These are phyloP conservation scores for Astyanax mexicanus DNA, from an alignment of 2,797 vertebrate genomes.

Conservation along the genomic window DNA sequence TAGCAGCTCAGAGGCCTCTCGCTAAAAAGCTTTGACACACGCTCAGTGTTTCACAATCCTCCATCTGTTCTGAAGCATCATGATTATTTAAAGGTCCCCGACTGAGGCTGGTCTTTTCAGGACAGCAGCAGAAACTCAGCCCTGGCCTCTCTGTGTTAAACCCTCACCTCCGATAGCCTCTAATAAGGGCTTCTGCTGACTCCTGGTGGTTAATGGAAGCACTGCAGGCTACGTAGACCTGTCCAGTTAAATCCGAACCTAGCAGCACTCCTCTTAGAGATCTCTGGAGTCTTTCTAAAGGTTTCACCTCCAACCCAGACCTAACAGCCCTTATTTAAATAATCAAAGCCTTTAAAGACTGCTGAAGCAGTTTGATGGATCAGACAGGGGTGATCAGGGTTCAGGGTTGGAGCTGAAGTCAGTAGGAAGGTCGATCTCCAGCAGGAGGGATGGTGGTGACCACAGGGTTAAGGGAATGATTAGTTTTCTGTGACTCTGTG, in stretches of 20 bases:
- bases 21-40: constrained; percentile 26
- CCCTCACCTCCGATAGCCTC: too few relatives aligned
- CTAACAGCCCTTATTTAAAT: too few relatives aligned
- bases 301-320: too few relatives aligned
- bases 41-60: constrained; percentile 10
- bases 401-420: too few relatives aligned
- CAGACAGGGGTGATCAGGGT: too few relatives aligned
- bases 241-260: background rate
- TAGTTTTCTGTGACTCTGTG: too few relatives aligned
- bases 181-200: constrained; percentile 38
- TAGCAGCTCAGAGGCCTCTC: background rate
- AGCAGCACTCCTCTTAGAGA: too few relatives aligned
- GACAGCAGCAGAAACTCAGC: background rate
- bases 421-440: too few relatives aligned
- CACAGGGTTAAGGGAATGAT: background rate
- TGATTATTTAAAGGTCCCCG: constrained; percentile 39
- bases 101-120: constrained; percentile 34
- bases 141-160: background rate
- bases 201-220: constrained; percentile 39
- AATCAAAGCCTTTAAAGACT: too few relatives aligned
- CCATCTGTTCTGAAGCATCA: constrained; percentile 40
- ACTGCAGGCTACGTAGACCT: background rate
- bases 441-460: too few relatives aligned
- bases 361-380: too few relatives aligned
- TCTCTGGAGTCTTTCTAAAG: too few relatives aligned